These are phyloP conservation scores for Siniperca knerii DNA, from an alignment of 2,113 vertebrate genomes.

Conservation along the genomic window DNA sequence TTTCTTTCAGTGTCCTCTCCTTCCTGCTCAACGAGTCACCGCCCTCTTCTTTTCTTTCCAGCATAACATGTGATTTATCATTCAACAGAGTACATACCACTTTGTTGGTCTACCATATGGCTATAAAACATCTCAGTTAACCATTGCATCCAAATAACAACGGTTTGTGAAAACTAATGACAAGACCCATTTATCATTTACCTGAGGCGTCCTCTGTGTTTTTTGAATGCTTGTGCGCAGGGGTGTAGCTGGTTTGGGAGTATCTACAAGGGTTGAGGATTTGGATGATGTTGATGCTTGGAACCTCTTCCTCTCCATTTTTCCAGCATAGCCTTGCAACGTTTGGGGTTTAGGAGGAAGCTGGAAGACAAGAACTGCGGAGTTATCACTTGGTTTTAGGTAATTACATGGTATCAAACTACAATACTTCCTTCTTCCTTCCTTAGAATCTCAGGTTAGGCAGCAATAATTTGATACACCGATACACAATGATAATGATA, in stretches of 20 bases:
- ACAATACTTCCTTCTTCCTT: slow-evolving; percentile 1
- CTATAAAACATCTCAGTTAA: slow-evolving; percentile 1
- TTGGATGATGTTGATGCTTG: slow-evolving; percentile 37
- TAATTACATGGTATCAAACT: slow-evolving; percentile 7
- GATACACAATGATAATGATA: background rate
- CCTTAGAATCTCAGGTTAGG: slow-evolving; percentile 6
- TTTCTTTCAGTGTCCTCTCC: slow-evolving; percentile 49
- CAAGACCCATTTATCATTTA: slow-evolving; percentile 24
- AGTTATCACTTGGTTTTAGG: slow-evolving; percentile 19
- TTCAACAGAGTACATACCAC: background rate
- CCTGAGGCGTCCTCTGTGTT: slow-evolving; percentile 69
- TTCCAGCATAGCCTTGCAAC: slow-evolving; percentile 84
- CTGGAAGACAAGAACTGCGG: slow-evolving; percentile 72
- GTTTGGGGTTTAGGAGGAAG: slow-evolving; percentile 89
- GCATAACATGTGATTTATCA: slow-evolving; percentile 31
- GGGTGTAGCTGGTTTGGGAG: slow-evolving; percentile 53
- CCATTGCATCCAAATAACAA: background rate
- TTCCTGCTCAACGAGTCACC: slow-evolving; percentile 70
- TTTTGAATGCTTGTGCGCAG: slow-evolving; percentile 57
- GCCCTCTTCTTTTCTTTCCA: slow-evolving; percentile 22
- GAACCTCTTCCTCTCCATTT: slow-evolving; percentile 64
- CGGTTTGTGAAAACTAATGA: background rate
- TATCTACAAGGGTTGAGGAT: slow-evolving; percentile 33
- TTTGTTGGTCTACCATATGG: background rate
- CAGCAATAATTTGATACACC: background rate